phyloP scores from a whole-genome alignment of 2,113 vertebrate genomes.

The Lanius ludovicianus region DNA sequence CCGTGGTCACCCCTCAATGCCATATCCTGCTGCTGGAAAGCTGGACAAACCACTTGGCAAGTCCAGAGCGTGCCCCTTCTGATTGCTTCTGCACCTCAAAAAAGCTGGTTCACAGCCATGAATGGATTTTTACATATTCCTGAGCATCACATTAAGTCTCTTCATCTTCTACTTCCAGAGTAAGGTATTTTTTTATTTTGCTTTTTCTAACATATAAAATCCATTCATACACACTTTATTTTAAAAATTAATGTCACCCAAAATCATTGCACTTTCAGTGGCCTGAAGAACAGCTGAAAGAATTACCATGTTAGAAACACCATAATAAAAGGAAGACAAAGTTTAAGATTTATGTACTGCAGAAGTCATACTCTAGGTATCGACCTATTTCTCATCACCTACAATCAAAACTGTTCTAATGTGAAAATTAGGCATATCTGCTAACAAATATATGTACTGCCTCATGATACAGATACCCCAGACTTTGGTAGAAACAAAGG shows the following conservation, averaged over 20 bases:
- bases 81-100: neutral
- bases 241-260: neutral
- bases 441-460: neutral
- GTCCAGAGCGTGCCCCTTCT: neutral
- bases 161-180: neutral
- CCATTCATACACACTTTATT: neutral
- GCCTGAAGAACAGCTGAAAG: neutral
- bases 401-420: neutral
- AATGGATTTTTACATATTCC: neutral
- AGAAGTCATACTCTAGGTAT: neutral
- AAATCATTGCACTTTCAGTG: neutral
- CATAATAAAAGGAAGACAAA: neutral
- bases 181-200: neutral
- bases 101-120: neutral
- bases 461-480: accelerated
- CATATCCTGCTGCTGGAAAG: neutral
- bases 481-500: neutral
- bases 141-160: neutral
- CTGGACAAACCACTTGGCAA: neutral
- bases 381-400: neutral
- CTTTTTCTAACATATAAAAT: neutral
- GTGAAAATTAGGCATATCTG: neutral
- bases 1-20: neutral
- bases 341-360: neutral
- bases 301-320: neutral